phyloP scores from a whole-genome alignment of 2,888 invertebrate genomes.

The Meta bourneti region DNA sequence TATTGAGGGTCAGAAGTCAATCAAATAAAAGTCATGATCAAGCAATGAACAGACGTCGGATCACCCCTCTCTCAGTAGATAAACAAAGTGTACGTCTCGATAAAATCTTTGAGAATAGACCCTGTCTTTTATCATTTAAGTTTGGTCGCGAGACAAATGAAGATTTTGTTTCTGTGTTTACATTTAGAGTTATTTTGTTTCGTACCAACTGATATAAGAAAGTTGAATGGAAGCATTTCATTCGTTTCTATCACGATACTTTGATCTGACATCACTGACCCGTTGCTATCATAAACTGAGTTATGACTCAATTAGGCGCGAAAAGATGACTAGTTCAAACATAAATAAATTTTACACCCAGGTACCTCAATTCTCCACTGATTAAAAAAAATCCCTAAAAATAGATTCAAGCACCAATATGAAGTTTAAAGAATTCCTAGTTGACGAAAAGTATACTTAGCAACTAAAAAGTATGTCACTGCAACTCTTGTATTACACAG shows the following conservation, averaged over 20 bases:
- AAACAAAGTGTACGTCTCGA: background rate
- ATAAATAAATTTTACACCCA: constrained; percentile 29
- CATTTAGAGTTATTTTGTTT: constrained; percentile 42
- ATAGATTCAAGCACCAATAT: too few relatives aligned
- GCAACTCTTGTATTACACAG: too few relatives aligned
- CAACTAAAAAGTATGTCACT: too few relatives aligned
- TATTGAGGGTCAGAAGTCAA: background rate
- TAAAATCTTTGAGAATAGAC: background rate
- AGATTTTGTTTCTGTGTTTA: constrained; percentile 52
- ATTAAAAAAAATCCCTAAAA: too few relatives aligned
- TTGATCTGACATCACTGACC: constrained; percentile 51
- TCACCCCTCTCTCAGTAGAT: background rate
- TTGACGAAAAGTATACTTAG: too few relatives aligned
- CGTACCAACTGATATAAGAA: constrained; percentile 13
- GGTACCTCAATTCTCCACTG: background rate
- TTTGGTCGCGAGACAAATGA: background rate
- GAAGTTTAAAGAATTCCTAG: too few relatives aligned
- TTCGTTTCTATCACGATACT: constrained; percentile 34
- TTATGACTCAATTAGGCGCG: constrained; percentile 32
- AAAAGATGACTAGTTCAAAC: constrained; percentile 36
- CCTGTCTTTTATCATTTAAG: background rate
- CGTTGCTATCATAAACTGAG: constrained; percentile 19
- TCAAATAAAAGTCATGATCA: background rate
- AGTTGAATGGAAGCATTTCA: constrained; percentile 9
- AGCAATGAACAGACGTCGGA: background rate